Evolutionary conservation across 2,113 vertebrate genomes (phyloP).

Genomic region (Bucco capensis): DNA sequence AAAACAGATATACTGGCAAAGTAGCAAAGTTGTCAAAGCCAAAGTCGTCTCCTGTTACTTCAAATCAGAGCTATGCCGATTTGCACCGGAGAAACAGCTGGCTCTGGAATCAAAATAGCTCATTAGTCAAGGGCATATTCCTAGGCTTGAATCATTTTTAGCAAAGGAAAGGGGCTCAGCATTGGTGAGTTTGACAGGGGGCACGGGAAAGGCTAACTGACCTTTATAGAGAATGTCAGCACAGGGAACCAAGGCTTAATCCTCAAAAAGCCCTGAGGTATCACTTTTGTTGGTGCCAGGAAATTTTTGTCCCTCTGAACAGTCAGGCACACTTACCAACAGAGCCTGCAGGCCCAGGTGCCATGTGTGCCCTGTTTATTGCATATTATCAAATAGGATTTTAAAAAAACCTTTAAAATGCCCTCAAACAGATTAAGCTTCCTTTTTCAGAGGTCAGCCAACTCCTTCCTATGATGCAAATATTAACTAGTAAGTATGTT

Average conservation of each 20-base stretch:
- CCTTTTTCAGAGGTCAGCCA: neutral
- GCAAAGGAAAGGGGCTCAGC: constrained; percentile 26
- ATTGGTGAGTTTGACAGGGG: constrained; percentile 18
- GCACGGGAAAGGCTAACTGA: constrained; percentile 41
- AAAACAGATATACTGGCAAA: neutral
- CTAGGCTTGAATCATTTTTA: constrained; percentile 41
- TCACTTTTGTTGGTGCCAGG: neutral
- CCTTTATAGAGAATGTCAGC: constrained; percentile 52
- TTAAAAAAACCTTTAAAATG: neutral
- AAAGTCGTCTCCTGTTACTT: neutral
- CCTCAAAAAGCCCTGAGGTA: constrained; percentile 32
- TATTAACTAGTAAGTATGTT: neutral
- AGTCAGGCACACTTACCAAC: neutral
- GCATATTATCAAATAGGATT: neutral
- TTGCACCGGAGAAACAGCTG: neutral
- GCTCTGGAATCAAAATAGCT: constrained; percentile 47
- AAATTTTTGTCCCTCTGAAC: neutral
- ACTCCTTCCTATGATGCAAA: neutral
- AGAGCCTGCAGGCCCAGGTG: neutral
- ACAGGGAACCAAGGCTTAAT: constrained; percentile 34
- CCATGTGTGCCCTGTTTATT: neutral
- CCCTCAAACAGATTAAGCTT: neutral
- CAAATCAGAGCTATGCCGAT: neutral
- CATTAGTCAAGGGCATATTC: constrained; percentile 48
- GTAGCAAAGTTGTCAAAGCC: neutral